Conservation (phyloP, 2,113 vertebrate species). For the Microcebus tavaratra region DNA sequence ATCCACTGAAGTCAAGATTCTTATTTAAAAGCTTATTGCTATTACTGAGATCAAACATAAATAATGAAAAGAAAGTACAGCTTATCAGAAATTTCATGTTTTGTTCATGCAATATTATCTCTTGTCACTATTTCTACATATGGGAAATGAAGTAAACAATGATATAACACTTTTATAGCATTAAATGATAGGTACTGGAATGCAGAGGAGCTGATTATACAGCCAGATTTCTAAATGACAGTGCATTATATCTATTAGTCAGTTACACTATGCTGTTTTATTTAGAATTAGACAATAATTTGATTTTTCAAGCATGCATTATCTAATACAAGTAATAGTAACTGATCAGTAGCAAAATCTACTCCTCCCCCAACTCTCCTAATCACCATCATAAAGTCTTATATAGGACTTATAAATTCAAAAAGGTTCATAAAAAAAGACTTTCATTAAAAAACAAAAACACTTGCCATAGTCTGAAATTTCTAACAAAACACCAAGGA, state of each 20-base stretch:
- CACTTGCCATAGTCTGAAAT: not conserved
- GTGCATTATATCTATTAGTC: not conserved
- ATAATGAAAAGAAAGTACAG: slow-evolving; percentile 29
- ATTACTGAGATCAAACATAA: not conserved
- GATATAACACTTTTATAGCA: not conserved
- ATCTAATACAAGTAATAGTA: not conserved
- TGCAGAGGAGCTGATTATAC: not conserved
- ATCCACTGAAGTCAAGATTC: slow-evolving; percentile 1
- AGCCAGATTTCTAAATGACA: not conserved
- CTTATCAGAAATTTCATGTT: not conserved
- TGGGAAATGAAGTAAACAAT: not conserved
- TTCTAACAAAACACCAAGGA: not conserved
- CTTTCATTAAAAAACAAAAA: not conserved
- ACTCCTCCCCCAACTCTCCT: not conserved
- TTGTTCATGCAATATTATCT: not conserved
- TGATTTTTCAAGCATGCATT: not conserved
- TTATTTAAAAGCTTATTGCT: not conserved
- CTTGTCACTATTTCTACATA: not conserved
- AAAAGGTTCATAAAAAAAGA: not conserved
- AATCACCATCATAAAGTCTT: not conserved
- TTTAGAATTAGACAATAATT: not conserved
- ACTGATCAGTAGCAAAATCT: not conserved
- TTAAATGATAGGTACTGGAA: not conserved
- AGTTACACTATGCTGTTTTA: not conserved
- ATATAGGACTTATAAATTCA: not conserved